Evolutionary conservation across 2,888 invertebrate species (phyloP).

Genomic region (Rhagonycha fulva): DNA sequence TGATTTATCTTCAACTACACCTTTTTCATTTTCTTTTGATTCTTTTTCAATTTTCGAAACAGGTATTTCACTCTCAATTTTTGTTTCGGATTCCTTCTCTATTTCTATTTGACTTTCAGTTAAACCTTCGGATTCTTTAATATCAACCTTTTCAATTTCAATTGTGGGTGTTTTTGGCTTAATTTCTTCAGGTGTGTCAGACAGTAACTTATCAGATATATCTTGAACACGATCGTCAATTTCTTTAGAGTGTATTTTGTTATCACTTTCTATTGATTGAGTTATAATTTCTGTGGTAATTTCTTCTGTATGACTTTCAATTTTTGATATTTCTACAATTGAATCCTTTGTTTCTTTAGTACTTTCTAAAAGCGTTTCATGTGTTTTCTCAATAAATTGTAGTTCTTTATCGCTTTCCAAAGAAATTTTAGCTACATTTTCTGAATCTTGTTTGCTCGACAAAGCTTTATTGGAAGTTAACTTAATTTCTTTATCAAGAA

Average conservation of each 20-base stretch:
- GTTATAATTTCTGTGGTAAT: neutral
- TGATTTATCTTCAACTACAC: neutral
- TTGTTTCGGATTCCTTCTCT: slow-evolving; percentile 11
- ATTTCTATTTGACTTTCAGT: slow-evolving; percentile 2
- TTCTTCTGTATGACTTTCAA: neutral
- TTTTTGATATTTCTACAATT: neutral
- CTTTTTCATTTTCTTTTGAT: neutral
- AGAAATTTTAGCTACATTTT: neutral
- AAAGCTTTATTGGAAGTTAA: neutral
- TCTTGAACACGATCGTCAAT: neutral
- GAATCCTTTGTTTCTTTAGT: neutral
- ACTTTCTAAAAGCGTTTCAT: neutral
- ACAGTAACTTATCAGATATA: neutral
- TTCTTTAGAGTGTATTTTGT: neutral
- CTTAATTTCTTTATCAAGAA: neutral
- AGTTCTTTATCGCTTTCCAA: neutral
- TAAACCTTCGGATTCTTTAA: neutral
- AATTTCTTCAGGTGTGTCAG: neutral
- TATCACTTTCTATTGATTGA: neutral
- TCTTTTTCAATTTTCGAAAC: slow-evolving; percentile 12
- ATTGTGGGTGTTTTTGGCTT: neutral
- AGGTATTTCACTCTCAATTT: slow-evolving; percentile 13
- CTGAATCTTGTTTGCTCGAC: neutral
- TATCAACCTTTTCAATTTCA: neutral
- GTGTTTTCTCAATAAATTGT: neutral